Evolutionary conservation across 1,140 invertebrate genomes (phyloP).

Genomic region (Intoshia linei): DNA sequence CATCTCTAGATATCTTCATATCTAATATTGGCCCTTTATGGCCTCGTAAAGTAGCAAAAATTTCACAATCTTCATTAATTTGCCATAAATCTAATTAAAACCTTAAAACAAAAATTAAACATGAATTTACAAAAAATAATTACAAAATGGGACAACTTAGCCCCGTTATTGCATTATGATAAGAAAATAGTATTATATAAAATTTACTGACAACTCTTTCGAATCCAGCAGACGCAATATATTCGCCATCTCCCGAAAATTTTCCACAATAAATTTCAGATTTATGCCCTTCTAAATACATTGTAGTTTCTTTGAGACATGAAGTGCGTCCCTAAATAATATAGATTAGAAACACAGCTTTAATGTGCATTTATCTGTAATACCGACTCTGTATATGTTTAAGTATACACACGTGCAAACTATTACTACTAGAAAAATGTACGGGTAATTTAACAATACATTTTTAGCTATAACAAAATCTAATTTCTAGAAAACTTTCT

Average conservation of each 20-base stretch:
- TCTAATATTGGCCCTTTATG: slow-evolving; percentile 88
- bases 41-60: slow-evolving; percentile 49
- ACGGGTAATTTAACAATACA: too few species aligned
- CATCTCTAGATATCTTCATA: slow-evolving; percentile 69
- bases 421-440: too few species aligned
- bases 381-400: too few species aligned
- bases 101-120: not conserved
- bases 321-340: too few species aligned
- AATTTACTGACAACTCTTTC: slow-evolving; percentile 51
- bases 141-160: too few species aligned
- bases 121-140: not conserved
- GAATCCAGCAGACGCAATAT: slow-evolving; percentile 69
- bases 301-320: slow-evolving; percentile 56
- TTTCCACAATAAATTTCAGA: slow-evolving; percentile 66
- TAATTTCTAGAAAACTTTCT: too few species aligned
- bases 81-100: slow-evolving; percentile 52
- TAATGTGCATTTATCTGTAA: too few species aligned
- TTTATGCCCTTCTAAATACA: slow-evolving; percentile 76
- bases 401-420: too few species aligned
- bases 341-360: too few species aligned
- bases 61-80: slow-evolving; percentile 86
- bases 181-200: slow-evolving; percentile 3
- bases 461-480: too few species aligned
- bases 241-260: slow-evolving; percentile 76
- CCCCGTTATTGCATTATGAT: not conserved